Percentiles rank a stretch among this genome's conserved stretches.
These are phyloP conservation scores for Protophormia terraenovae DNA, from an alignment of 2,888 invertebrate genomes.

Conservation along the genomic window DNA sequence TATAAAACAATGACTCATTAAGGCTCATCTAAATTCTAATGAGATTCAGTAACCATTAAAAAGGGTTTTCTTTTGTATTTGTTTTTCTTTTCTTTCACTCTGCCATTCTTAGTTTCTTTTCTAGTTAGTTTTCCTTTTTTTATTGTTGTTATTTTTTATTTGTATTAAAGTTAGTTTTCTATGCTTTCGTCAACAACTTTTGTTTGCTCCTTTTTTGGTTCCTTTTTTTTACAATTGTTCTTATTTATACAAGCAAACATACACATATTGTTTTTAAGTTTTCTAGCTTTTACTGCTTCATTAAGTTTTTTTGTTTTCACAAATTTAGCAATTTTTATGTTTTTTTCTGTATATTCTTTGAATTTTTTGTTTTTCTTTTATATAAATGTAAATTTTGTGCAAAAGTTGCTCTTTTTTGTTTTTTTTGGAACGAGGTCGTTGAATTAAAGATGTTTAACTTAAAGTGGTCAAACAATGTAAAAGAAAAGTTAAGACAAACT, in stretches of 20 bases:
- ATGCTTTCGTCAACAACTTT: conserved; percentile 3
- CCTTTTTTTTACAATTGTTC: conserved; percentile 28
- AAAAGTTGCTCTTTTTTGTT: conserved; percentile 50
- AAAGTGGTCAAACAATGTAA: conserved; percentile 37
- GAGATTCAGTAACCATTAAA: conserved; percentile 81
- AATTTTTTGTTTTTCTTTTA: conserved; percentile 23
- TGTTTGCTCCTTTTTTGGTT: conserved; percentile 14
- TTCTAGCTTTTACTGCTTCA: conserved; percentile 65
- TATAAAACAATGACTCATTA: conserved; percentile 81
- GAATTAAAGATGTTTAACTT: conserved; percentile 47
- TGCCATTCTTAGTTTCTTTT: conserved; percentile 11
- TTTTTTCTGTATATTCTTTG: conserved; percentile 6
- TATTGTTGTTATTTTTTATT: conserved; percentile 33
- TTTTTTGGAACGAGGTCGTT: conserved; percentile 17
- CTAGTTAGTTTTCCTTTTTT: conserved; percentile 30
- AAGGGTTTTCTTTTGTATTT: conserved; percentile 68
- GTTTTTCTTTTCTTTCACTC: conserved; percentile 9
- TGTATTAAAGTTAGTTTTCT: conserved; percentile 33
- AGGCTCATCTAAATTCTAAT: conserved; percentile 81
- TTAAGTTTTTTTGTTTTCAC: conserved; percentile 55
- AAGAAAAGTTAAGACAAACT: conserved; percentile 7
- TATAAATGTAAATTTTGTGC: conserved; percentile 63
- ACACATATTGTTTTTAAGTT: conserved; percentile 61
- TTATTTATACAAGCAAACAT: conserved; percentile 15
- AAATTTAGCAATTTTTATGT: conserved; percentile 60